phyloP scores from a whole-genome alignment of 2,888 invertebrate genomes.

The Atrina japonica region DNA sequence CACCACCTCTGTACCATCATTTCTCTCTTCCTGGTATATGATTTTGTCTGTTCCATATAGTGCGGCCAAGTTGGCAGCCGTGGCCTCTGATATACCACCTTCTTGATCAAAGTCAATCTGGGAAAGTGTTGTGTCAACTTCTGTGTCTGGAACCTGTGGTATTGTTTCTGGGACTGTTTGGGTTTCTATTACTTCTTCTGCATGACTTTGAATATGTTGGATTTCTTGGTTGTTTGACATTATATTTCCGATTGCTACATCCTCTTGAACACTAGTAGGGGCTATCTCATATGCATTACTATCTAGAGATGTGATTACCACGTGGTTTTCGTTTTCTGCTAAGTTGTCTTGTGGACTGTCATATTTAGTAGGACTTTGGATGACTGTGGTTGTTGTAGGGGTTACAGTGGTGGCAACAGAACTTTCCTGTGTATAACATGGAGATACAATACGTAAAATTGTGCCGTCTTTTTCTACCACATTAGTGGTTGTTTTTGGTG shows the following conservation, averaged over 20 bases:
- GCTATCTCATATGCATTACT: too few species aligned
- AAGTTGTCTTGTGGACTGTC: too few species aligned
- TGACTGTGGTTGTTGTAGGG: background rate
- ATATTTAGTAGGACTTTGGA: too few species aligned
- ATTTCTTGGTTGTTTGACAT: background rate
- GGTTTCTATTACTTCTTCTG: slow-evolving; percentile 21
- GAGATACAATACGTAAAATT: slow-evolving; percentile 23
- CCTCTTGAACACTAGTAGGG: background rate
- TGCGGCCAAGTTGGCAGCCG: slow-evolving; percentile 27
- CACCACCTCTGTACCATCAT: slow-evolving; percentile 22
- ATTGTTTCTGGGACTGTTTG: slow-evolving; percentile 9
- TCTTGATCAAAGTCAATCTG: slow-evolving; percentile 28
- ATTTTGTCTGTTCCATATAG: slow-evolving; percentile 26
- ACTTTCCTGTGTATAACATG: background rate
- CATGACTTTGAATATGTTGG: background rate
- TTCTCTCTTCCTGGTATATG: slow-evolving; percentile 29
- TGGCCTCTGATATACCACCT: slow-evolving; percentile 21
- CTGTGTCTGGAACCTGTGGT: background rate
- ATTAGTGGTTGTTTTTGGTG: slow-evolving; percentile 3
- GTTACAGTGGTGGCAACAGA: background rate
- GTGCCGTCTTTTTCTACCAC: slow-evolving; percentile 22
- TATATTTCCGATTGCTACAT: slow-evolving; percentile 2
- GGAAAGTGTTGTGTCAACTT: slow-evolving; percentile 10
- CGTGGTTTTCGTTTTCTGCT: too few species aligned
- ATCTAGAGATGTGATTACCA: too few species aligned